phyloP scores from a whole-genome alignment of 2,797 vertebrate genomes.

The Corythornis leucogaster region DNA sequence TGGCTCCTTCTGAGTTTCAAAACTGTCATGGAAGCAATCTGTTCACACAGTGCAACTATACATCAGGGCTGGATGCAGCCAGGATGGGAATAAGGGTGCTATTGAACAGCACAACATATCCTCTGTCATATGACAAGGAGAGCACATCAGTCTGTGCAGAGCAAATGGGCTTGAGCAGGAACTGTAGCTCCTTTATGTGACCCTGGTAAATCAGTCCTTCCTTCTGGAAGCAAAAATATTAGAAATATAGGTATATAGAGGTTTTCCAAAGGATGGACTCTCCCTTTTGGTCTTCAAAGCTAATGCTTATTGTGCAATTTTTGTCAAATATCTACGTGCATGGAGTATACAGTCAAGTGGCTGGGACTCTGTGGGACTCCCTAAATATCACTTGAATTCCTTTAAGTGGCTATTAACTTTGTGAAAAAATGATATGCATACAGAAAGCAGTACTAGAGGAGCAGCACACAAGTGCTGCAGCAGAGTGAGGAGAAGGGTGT shows the following conservation, averaged over 20 bases:
- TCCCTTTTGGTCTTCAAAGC: neutral
- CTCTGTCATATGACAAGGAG: neutral
- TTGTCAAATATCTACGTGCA: neutral
- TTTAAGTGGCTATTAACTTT: neutral
- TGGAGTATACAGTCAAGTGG: neutral
- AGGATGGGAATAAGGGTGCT: slow-evolving; percentile 35
- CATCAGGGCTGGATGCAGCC: neutral
- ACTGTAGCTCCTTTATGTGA: neutral
- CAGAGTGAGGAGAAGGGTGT: neutral
- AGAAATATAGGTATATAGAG: neutral
- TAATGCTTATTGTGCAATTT: neutral
- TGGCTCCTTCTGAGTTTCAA: slow-evolving; percentile 19
- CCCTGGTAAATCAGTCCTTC: neutral
- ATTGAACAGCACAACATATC: neutral
- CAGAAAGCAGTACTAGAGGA: neutral
- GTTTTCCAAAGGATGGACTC: neutral
- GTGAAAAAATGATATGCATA: neutral
- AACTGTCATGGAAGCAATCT: slow-evolving; percentile 48
- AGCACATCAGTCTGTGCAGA: slow-evolving; percentile 8
- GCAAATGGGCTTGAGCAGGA: neutral
- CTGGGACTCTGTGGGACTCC: neutral
- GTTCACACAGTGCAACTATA: slow-evolving; percentile 30
- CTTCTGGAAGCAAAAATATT: neutral
- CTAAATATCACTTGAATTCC: neutral
- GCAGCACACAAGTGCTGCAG: neutral